phyloP scores from a whole-genome alignment of 64 coral and sea anemone species.

The Actinia equina region DNA sequence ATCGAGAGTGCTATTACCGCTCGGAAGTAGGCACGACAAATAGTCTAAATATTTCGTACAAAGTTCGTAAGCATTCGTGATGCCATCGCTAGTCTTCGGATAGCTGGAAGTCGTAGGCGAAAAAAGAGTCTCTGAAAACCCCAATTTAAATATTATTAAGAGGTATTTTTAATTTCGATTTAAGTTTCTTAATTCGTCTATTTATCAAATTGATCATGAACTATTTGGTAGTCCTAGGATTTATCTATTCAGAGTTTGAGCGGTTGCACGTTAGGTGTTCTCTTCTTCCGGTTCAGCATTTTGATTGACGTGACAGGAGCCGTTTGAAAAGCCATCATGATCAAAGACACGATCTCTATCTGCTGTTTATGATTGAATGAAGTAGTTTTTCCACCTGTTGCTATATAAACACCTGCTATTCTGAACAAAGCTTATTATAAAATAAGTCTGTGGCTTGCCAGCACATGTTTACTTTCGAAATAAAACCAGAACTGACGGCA shows the following conservation, averaged over 20 bases:
- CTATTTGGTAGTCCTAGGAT: background rate
- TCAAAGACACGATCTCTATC: background rate
- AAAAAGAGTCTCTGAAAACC: too few relatives aligned
- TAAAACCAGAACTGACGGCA: background rate
- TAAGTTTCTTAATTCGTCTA: background rate
- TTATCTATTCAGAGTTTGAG: background rate
- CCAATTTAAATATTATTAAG: too few relatives aligned
- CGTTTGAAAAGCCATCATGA: background rate
- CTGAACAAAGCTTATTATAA: background rate
- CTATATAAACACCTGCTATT: background rate
- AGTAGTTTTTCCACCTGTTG: background rate
- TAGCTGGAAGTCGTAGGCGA: too few relatives aligned
- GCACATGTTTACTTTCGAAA: slow-evolving; percentile 8
- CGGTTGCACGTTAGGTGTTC: background rate
- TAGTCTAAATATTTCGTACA: background rate
- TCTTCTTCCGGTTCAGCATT: background rate
- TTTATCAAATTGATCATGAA: background rate
- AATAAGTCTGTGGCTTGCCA: background rate
- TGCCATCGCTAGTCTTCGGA: background rate
- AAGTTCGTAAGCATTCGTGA: background rate
- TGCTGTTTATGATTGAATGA: background rate
- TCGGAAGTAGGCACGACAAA: background rate
- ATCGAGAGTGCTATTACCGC: too few relatives aligned
- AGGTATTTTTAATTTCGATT: too few relatives aligned
- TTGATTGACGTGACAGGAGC: background rate